These are phyloP conservation scores for Ceratoteleas bidentatus DNA, from an alignment of 1,140 invertebrate genomes.

Conservation along the genomic window DNA sequence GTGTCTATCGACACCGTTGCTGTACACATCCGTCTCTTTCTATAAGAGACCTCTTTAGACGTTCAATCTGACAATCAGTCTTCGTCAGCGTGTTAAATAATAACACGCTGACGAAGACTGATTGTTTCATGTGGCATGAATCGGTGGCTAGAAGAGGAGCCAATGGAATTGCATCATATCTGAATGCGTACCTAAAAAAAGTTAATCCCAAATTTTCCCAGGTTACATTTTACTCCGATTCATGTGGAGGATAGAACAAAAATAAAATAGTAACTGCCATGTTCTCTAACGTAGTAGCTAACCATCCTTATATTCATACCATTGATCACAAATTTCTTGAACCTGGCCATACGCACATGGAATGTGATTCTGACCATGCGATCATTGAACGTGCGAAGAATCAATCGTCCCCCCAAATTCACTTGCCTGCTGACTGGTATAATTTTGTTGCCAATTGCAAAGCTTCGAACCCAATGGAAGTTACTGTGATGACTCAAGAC, in stretches of 20 bases:
- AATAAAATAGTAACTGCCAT: conserved; percentile 67
- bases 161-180: conserved; percentile 69
- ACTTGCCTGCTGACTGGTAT: conserved; percentile 15
- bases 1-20: conserved; percentile 70
- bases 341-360: conserved; percentile 71
- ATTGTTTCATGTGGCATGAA: conserved; percentile 75
- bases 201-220: conserved; percentile 53
- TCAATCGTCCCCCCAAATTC: background rate
- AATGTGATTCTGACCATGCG: conserved; percentile 69
- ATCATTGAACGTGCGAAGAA: conserved; percentile 66
- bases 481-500: conserved; percentile 15
- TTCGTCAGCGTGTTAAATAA: too few species aligned
- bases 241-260: conserved; percentile 74
- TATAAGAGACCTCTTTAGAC: conserved; percentile 75
- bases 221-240: conserved; percentile 72
- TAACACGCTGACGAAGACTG: conserved; percentile 46
- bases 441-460: background rate
- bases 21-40: conserved; percentile 68
- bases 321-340: conserved; percentile 70
- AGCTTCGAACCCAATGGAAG: conserved; percentile 12
- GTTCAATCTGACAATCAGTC: conserved; percentile 76
- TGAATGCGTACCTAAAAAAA: conserved; percentile 60
- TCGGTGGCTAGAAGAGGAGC: conserved; percentile 66
- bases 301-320: background rate
- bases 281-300: conserved; percentile 45